Base-by-base conservation (phyloP, 2,797 vertebrate species). In the Betta splendens region DNA sequence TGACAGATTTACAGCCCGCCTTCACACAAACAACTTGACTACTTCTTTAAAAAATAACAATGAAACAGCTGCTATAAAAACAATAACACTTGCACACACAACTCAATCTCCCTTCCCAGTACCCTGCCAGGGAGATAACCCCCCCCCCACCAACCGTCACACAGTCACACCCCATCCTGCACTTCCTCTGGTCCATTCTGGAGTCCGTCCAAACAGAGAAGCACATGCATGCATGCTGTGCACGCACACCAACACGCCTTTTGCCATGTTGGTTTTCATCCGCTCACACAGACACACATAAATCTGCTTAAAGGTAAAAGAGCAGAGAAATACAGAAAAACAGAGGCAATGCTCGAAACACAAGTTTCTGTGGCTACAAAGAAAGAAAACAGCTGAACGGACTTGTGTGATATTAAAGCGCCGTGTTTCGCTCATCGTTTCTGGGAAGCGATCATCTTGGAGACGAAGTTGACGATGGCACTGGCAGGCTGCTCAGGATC, bases 401-500 rank as follows among this genome's bases (percentile, higher is more conserved):
- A 28, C 61, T 57, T 35, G 23, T 23, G 6, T 10, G 26, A 10
- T 25, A 25, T 25, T 25, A 6, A 70, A 66, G 54, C 37, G 69
- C 22, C 73, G 51, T 35, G 54, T 16, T 53, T 64, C 22, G 47
- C 66, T 98, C 94, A 98, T 95, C 94, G 94, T 85, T 96, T 98
- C 90, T 98, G 96, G 64, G 93, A 88, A 56, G 85, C 89, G 36
- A 96, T 92, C 94, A 98, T 97, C 87, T 95, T 96, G 52, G 93
- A 95, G 79, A 99, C 95, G 1, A 99, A 99, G 93, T 94, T 99
- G 90, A 99, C 97, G 0, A 99, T 99, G 85, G 97, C 97, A 5
- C 89, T 91, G 70, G 97, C 97, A 0, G 97, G 97, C 80, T 98
- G 97, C 74, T 95, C 93, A 0, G 96, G 93, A 62, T 98, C 97